Conservation (phyloP, 2,113 vertebrate genomes). For the Tragelaphus imberbis region DNA sequence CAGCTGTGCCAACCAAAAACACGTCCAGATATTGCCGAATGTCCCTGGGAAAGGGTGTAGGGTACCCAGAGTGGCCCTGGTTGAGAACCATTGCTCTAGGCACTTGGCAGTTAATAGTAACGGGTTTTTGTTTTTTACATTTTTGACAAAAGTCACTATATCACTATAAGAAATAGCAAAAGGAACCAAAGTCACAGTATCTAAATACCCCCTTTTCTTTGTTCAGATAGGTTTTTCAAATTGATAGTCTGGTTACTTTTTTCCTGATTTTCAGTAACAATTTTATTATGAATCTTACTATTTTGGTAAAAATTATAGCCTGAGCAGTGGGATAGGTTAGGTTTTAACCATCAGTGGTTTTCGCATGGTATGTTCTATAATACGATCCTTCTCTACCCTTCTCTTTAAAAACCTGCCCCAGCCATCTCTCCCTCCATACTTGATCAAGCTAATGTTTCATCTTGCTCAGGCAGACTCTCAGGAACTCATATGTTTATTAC, state of each 20-base stretch:
- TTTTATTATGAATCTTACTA: constrained; percentile 1
- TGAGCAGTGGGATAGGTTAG: neutral
- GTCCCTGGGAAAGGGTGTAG: neutral
- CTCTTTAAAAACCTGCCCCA: constrained; percentile 10
- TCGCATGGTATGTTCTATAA: neutral
- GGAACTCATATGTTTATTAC: constrained; percentile 54
- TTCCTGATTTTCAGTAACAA: neutral
- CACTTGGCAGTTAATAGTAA: neutral
- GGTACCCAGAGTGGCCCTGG: neutral
- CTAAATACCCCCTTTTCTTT: neutral
- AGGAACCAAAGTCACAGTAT: neutral
- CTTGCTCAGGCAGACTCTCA: constrained; percentile 25
- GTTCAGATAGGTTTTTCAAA: neutral
- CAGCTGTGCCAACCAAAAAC: neutral
- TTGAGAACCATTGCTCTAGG: neutral
- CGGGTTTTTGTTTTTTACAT: neutral
- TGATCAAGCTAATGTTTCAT: constrained; percentile 35
- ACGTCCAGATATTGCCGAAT: neutral
- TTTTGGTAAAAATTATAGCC: constrained; percentile 9
- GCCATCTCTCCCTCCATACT: neutral
- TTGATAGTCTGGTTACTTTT: neutral
- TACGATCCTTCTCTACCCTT: neutral
- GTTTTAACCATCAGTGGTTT: constrained; percentile 16
- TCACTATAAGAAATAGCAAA: constrained; percentile 15
- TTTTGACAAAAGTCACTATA: constrained; percentile 7